Evolutionary conservation across 2,888 invertebrate species (phyloP).

Genomic region (Venustoraphidia nigricollis): DNA sequence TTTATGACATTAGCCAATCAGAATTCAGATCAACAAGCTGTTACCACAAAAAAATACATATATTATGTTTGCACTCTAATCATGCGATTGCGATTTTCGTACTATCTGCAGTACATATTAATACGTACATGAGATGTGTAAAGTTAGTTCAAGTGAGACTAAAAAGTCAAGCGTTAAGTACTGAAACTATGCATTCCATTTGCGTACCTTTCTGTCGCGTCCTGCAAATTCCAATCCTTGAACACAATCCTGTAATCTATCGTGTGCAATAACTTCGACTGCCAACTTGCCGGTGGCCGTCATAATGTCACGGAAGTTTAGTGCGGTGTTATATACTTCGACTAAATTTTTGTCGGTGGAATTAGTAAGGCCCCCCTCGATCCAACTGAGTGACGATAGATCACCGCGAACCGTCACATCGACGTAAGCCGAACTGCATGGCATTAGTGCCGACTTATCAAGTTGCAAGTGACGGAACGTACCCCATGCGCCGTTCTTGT

Average conservation of each 20-base stretch:
- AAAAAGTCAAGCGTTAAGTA: too few species aligned
- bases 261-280: constrained; percentile 58
- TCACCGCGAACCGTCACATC: constrained; percentile 72
- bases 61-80: too few species aligned
- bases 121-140: too few species aligned
- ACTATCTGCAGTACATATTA: too few species aligned
- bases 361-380: constrained; percentile 42
- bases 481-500: constrained; percentile 37
- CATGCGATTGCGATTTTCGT: too few species aligned
- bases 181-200: constrained; percentile 22
- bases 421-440: constrained; percentile 54
- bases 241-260: constrained; percentile 35
- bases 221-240: constrained; percentile 50
- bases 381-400: constrained; percentile 69
- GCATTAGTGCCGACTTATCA: constrained; percentile 29
- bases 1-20: too few species aligned
- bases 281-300: constrained; percentile 78
- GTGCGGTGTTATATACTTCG: constrained; percentile 52
- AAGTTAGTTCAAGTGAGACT: too few species aligned
- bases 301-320: constrained; percentile 95
- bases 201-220: constrained; percentile 24
- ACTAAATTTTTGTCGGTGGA: constrained; percentile 14
- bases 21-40: too few species aligned
- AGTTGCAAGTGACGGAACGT: constrained; percentile 52
- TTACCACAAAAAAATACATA: too few species aligned